Conservation (phyloP, 2,797 vertebrate genomes). For the Onychomys leucogaster region DNA sequence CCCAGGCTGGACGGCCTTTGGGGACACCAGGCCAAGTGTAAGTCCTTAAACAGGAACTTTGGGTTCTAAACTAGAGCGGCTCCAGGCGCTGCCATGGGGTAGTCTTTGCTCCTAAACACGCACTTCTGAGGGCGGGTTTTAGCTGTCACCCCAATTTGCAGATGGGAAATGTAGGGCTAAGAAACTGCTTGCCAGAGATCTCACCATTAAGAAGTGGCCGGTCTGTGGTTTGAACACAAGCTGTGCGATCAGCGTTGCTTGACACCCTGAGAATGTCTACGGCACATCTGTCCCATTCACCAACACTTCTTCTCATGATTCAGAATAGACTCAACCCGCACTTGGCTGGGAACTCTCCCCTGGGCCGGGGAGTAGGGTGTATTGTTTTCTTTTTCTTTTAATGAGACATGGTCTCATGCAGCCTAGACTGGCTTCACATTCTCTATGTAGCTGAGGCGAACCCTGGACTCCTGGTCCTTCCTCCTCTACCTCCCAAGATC, state of each 20-base stretch:
- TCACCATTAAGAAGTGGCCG: not conserved
- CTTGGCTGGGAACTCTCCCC: not conserved
- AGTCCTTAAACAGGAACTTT: not conserved
- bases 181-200: not conserved
- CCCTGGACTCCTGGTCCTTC: not conserved
- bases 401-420: not conserved
- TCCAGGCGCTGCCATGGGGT: not conserved
- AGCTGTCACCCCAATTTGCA: not conserved
- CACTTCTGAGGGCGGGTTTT: not conserved
- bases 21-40: not conserved
- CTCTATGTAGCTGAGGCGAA: not conserved
- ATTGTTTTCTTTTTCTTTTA: not conserved
- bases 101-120: not conserved
- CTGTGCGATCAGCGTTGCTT: not conserved
- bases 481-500: not conserved
- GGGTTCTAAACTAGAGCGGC: not conserved
- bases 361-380: not conserved
- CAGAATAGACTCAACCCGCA: not conserved
- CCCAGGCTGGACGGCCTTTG: accelerated
- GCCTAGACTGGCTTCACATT: not conserved
- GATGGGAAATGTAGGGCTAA: not conserved
- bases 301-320: not conserved
- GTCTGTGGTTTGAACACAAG: not conserved
- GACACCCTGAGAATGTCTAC: too few species aligned
- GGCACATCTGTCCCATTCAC: not conserved